A percentile compares a stretch with the other conserved stretches of the same genome.
Evolutionary conservation across 1,140 invertebrate species (phyloP).

Genomic region (Cydia amplana): DNA sequence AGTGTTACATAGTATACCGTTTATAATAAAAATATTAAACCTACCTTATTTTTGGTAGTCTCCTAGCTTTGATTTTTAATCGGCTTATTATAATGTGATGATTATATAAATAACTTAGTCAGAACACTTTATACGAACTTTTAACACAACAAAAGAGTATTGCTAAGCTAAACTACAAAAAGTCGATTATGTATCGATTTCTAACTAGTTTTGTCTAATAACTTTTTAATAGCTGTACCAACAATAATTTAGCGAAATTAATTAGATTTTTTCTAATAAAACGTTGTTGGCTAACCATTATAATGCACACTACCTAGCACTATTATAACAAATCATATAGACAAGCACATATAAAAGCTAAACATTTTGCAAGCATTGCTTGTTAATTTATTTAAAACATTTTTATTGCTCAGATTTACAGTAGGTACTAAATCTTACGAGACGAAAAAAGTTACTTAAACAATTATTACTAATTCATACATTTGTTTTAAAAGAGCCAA

Average conservation of each 20-base stretch:
- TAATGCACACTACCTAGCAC: conserved; percentile 35
- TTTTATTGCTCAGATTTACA: conserved; percentile 24
- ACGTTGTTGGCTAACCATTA: not conserved
- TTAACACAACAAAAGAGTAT: conserved; percentile 8
- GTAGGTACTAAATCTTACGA: conserved; percentile 21
- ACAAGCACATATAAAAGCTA: conserved; percentile 11
- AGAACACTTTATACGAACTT: not conserved
- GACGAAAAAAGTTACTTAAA: conserved; percentile 4
- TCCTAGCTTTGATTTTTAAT: conserved; percentile 56
- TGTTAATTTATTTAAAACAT: conserved; percentile 30
- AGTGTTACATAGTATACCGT: conserved; percentile 53
- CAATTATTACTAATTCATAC: conserved; percentile 4
- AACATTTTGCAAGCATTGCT: conserved; percentile 28
- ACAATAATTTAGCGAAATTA: not conserved
- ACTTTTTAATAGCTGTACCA: not conserved
- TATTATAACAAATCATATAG: conserved; percentile 15
- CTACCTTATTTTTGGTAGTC: conserved; percentile 68
- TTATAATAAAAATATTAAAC: conserved; percentile 53
- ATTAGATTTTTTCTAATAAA: not conserved
- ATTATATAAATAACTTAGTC: conserved; percentile 22
- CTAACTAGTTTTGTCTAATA: not conserved
- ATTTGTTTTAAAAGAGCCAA: conserved; percentile 11
- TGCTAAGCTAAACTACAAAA: conserved; percentile 17
- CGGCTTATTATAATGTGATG: conserved; percentile 22
- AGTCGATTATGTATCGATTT: conserved; percentile 3